These are phyloP conservation scores for Manacus vitellinus DNA, from an alignment of 2,113 vertebrate species.

Conservation along the genomic window DNA sequence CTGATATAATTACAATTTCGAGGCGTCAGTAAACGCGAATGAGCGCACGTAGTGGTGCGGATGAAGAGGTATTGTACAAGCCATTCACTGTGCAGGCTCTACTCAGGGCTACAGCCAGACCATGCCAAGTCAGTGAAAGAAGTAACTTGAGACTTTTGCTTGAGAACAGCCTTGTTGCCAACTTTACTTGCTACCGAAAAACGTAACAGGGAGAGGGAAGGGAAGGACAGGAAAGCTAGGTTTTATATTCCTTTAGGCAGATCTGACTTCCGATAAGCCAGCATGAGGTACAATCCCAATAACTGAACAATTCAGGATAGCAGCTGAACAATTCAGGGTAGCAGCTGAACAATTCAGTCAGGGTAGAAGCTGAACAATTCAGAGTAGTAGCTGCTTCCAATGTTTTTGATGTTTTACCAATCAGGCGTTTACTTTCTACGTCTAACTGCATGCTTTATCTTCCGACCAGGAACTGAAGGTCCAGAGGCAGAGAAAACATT, in stretches of 20 bases:
- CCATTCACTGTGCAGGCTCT: constrained; percentile 77
- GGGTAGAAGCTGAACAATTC: constrained; percentile 56
- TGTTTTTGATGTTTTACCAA: constrained; percentile 59
- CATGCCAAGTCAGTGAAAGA: constrained; percentile 73
- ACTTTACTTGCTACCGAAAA: constrained; percentile 58
- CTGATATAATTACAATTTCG: constrained; percentile 73
- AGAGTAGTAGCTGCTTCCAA: constrained; percentile 68
- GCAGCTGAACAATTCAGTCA: constrained; percentile 46
- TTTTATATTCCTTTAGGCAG: constrained; percentile 70
- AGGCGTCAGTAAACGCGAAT: constrained; percentile 68
- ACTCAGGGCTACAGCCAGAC: constrained; percentile 75
- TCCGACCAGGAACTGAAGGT: constrained; percentile 83
- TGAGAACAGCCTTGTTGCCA: constrained; percentile 68
- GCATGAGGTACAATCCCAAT: constrained; percentile 70
- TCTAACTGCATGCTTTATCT: constrained; percentile 95
- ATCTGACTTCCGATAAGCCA: constrained; percentile 73
- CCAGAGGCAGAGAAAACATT: constrained; percentile 75
- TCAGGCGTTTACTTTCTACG: constrained; percentile 85
- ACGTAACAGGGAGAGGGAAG: background rate
- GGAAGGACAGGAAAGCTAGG: constrained; percentile 55
- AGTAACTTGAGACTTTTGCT: constrained; percentile 68
- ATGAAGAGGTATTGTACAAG: constrained; percentile 80
- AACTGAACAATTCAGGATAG: constrained; percentile 70
- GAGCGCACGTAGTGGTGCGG: constrained; percentile 72
- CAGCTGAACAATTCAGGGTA: constrained; percentile 46